phyloP scores from a whole-genome alignment of 2,888 invertebrate genomes.

The Apamea monoglypha region DNA sequence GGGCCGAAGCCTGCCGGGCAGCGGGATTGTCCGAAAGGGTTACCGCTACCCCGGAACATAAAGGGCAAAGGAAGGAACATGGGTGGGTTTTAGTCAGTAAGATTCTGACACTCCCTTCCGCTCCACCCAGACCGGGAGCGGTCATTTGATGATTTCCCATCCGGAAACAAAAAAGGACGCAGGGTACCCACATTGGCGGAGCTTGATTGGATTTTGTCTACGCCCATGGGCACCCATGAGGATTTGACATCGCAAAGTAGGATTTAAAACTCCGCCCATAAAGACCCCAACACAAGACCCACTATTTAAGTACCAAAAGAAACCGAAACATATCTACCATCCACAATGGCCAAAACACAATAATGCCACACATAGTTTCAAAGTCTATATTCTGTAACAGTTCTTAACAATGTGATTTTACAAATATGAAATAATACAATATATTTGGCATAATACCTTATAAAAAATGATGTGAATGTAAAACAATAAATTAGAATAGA shows the following conservation, averaged over 20 bases:
- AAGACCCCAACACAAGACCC: neutral
- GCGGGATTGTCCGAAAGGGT: too few species aligned
- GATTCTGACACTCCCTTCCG: too few species aligned
- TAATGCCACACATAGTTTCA: conserved; percentile 72
- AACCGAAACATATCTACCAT: neutral
- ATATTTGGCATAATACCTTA: conserved; percentile 90
- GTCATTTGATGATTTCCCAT: too few species aligned
- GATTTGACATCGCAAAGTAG: neutral
- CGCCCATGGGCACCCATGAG: too few species aligned
- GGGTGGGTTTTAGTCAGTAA: too few species aligned
- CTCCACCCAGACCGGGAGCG: too few species aligned
- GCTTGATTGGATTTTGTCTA: too few species aligned
- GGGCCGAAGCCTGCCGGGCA: too few species aligned
- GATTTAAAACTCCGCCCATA: neutral
- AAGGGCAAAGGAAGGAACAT: too few species aligned
- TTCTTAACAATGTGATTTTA: conserved; percentile 88
- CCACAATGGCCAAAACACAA: conserved; percentile 37
- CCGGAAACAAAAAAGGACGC: too few species aligned
- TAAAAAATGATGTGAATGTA: conserved; percentile 80
- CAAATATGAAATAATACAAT: conserved; percentile 84
- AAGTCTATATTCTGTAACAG: conserved; percentile 89
- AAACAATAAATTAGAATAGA: conserved; percentile 78
- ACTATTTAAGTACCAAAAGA: neutral
- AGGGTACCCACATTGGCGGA: too few species aligned
- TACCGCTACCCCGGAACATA: too few species aligned